Percentiles rank a stretch among this genome's conserved stretches.
Evolutionary conservation across 2,113 vertebrate species (phyloP).

Genomic region (Triplophysa rosa): DNA sequence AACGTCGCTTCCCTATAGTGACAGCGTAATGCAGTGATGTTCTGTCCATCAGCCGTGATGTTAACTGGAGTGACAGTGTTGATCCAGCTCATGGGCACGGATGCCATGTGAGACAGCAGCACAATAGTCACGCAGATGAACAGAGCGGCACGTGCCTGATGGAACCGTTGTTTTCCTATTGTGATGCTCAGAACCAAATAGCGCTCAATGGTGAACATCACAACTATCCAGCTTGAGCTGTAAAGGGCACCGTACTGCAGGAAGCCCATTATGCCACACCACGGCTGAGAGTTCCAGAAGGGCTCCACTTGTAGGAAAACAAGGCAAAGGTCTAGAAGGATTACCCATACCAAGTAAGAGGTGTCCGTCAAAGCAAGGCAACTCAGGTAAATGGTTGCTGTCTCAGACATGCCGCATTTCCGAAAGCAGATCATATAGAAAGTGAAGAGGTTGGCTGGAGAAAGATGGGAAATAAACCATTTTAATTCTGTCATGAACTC

Average conservation of each 20-base stretch:
- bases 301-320: constrained; percentile 70
- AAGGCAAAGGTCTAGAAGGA: constrained; percentile 75
- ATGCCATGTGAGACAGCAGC: constrained; percentile 68
- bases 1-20: constrained; percentile 64
- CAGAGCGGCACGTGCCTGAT: constrained; percentile 62
- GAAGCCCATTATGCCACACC: constrained; percentile 70
- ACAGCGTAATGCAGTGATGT: constrained; percentile 63
- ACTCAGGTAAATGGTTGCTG: constrained; percentile 72
- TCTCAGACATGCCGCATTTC: constrained; percentile 74
- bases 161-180: constrained; percentile 57
- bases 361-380: constrained; percentile 72
- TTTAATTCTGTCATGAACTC: not conserved
- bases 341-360: constrained; percentile 76
- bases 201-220: constrained; percentile 77
- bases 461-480: not conserved
- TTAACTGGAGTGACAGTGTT: constrained; percentile 62
- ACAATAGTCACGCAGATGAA: constrained; percentile 65
- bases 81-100: constrained; percentile 73
- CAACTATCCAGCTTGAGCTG: constrained; percentile 77
- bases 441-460: constrained; percentile 76
- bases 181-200: constrained; percentile 72
- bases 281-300: constrained; percentile 75
- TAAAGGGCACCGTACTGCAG: constrained; percentile 74
- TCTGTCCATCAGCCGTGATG: constrained; percentile 53
- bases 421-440: constrained; percentile 76